A percentile compares a stretch with the other conserved stretches of the same genome.
Evolutionary conservation across 2,113 vertebrate genomes (phyloP).

Genomic region (Callopanchax toddi): DNA sequence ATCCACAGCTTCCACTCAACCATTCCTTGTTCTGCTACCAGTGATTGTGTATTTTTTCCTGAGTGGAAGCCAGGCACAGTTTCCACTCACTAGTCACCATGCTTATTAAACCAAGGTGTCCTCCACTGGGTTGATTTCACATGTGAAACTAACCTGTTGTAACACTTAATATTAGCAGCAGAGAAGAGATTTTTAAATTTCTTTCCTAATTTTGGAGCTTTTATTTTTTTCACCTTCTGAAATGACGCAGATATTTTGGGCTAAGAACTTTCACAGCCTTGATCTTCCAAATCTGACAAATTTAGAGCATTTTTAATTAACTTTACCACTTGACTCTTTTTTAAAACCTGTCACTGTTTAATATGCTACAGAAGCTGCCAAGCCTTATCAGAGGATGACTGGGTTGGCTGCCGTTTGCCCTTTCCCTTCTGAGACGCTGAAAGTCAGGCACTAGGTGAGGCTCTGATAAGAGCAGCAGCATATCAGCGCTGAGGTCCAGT

Average conservation of each 20-base stretch:
- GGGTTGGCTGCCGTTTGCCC: slow-evolving; percentile 29
- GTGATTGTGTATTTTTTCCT: slow-evolving; percentile 30
- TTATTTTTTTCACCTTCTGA: slow-evolving; percentile 38
- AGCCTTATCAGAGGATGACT: slow-evolving; percentile 19
- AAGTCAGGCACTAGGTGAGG: slow-evolving; percentile 34
- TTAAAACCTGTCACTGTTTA: slow-evolving; percentile 7
- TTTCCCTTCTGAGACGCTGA: slow-evolving; percentile 37
- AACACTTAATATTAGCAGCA: slow-evolving; percentile 35
- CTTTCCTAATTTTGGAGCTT: too few species aligned
- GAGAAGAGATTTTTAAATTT: slow-evolving; percentile 39
- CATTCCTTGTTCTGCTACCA: slow-evolving; percentile 5
- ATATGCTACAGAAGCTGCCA: slow-evolving; percentile 19
- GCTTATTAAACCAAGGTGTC: slow-evolving; percentile 16
- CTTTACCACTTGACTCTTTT: slow-evolving; percentile 15
- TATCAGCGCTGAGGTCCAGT: slow-evolving; percentile 48
- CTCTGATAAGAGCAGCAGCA: slow-evolving; percentile 49
- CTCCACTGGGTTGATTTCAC: slow-evolving; percentile 31
- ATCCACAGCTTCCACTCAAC: neutral
- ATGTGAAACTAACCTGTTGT: slow-evolving; percentile 35
- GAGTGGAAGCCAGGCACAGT: slow-evolving; percentile 31
- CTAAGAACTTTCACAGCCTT: slow-evolving; percentile 28
- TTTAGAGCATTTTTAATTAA: slow-evolving; percentile 39
- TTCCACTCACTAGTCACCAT: slow-evolving; percentile 33
- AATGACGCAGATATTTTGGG: slow-evolving; percentile 44
- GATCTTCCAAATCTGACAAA: slow-evolving; percentile 24